phyloP scores from a whole-genome alignment of 2,113 vertebrate species.

The Bujurquina vittata region DNA sequence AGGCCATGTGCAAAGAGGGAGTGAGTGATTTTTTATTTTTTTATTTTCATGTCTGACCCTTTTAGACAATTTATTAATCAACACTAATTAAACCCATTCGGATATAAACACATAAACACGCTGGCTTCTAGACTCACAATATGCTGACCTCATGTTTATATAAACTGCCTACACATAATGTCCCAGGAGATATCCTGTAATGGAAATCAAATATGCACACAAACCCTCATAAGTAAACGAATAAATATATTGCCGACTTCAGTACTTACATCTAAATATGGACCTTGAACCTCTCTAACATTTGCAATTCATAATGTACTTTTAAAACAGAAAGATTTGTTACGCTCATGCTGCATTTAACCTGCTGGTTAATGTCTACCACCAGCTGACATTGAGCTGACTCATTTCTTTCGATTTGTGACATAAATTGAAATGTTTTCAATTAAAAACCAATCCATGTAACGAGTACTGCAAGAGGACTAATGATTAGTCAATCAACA shows the following conservation, averaged over 20 bases:
- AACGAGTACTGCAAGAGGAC: no score
- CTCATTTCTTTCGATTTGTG: no score
- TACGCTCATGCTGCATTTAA: neutral
- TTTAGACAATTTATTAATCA: neutral
- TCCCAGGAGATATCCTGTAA: conserved; percentile 5
- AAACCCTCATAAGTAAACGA: neutral
- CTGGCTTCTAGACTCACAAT: neutral
- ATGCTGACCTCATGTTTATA: neutral
- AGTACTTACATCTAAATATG: neutral
- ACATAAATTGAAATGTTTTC: no score
- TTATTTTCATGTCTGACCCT: neutral
- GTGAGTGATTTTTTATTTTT: neutral
- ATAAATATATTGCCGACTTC: neutral
- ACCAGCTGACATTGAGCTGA: no score
- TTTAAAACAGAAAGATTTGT: neutral
- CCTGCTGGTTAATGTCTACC: no score
- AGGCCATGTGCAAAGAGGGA: neutral
- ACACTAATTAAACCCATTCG: neutral
- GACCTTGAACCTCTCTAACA: neutral
- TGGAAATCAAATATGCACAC: neutral
- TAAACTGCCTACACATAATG: neutral
- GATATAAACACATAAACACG: neutral
- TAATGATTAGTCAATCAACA: no score
- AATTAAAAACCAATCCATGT: no score
- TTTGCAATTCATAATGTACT: neutral